These are phyloP conservation scores for Dendronephthya gigantea DNA, from an alignment of 64 coral and sea anemone species.

Conservation along the genomic window DNA sequence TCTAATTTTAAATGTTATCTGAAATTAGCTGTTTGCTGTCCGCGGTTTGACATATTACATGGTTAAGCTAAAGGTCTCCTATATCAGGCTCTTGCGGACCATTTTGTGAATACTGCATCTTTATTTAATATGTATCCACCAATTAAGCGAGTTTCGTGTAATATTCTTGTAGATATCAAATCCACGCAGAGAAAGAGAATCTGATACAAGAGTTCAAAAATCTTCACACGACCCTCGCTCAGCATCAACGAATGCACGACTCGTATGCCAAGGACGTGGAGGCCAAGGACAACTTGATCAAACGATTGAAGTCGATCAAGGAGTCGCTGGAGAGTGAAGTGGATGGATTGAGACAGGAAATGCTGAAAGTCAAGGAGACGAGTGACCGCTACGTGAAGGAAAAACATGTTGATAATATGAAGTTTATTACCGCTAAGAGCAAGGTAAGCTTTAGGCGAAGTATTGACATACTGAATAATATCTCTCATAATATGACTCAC, in stretches of 20 bases:
- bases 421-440: not conserved
- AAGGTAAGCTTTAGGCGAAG: not conserved
- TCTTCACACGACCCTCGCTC: not conserved
- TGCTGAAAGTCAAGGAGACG: not conserved
- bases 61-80: no score
- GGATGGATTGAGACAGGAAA: not conserved
- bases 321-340: not conserved
- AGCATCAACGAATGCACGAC: conserved; percentile 1
- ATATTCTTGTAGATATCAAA: not conserved
- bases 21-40: no score
- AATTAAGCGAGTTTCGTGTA: no score
- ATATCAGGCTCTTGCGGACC: no score
- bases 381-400: not conserved
- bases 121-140: no score
- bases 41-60: no score
- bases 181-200: not conserved
- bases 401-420: conserved; percentile 13
- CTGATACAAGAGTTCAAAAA: not conserved
- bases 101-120: no score
- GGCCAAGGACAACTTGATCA: conserved; percentile 4
- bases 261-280: not conserved
- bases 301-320: not conserved
- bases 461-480: not conserved
- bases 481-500: no score
- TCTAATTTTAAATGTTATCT: no score